Evolutionary conservation across 2,888 invertebrate genomes (phyloP), one percentile per base, ranked within the genome.

Genomic region (Cephus runcator): DNA sequence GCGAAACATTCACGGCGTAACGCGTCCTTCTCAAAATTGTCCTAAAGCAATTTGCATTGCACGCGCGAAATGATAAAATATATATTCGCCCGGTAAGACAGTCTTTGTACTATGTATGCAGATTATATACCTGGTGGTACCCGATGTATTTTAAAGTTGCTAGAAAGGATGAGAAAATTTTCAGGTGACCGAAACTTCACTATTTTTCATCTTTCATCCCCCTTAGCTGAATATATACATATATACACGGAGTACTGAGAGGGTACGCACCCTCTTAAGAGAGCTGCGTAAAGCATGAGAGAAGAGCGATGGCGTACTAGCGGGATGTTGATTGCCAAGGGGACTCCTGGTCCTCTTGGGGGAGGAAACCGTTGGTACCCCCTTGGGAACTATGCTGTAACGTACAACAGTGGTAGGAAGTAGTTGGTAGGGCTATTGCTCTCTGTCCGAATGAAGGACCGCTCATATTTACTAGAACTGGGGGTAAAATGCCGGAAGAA

Each of bases 381-480:
- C 76, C 79, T 76, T 77, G 78, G 78, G 78, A 75, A 75, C 78
- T 79, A 79, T 81, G 76, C 77, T 79, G 79, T 76, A 77, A 77
- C 80, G 75, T 76, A 77, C 77, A 79, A 77, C 80, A 78, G 81
- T 82, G 81, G 81, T 79, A 83, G 84, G 83, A 88, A 88, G 88
- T 88, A 88, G 87, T 89, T 88, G 89, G 89, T 86, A 88, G 88
- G 83, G 86, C 90, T 87, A 89, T 90, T 87, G 87, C 85, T 89
- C 88, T 89, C 86, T 88, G 87, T 87, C 87, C 84, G 83, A 84
- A 89, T 88, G 87, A 89, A 89, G 88, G 84, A 89, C 88, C 86
- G 88, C 87, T 88, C 88, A 89, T 89, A 90, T 90, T 90, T 88
- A 89, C 88, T 86, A 88, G 85, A 85, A 87, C 87, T 87, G 84